Percentiles rank a stretch among this genome's conserved stretches.
Evolutionary conservation across 2,888 invertebrate species (phyloP).

Genomic region (Hirtodrosophila duncani): DNA sequence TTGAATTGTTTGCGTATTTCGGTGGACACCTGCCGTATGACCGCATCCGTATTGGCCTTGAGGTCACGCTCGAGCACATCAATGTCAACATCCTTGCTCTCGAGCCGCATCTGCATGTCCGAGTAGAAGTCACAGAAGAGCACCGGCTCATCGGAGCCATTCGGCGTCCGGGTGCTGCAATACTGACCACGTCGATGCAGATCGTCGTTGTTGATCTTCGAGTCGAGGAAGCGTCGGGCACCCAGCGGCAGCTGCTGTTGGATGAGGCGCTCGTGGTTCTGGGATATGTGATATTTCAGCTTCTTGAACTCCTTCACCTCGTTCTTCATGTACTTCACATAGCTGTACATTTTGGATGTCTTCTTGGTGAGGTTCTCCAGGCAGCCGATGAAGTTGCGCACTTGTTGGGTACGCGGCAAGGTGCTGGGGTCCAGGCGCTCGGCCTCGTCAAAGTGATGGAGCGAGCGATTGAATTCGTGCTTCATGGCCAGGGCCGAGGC

Average conservation of each 20-base stretch:
- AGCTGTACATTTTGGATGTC: slow-evolving; percentile 75
- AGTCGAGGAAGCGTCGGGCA: slow-evolving; percentile 69
- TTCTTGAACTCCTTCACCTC: slow-evolving; percentile 74
- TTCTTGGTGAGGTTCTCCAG: slow-evolving; percentile 74
- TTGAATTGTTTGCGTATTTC: slow-evolving; percentile 74
- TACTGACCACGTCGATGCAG: slow-evolving; percentile 76
- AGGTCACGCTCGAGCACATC: slow-evolving; percentile 76
- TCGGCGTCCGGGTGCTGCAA: slow-evolving; percentile 75
- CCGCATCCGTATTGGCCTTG: slow-evolving; percentile 72
- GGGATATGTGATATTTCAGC: slow-evolving; percentile 71
- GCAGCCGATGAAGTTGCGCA: slow-evolving; percentile 74
- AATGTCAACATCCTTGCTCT: slow-evolving; percentile 76
- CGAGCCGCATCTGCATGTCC: slow-evolving; percentile 77
- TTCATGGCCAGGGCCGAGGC: slow-evolving; percentile 74
- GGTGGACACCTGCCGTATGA: slow-evolving; percentile 71
- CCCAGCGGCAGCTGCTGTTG: slow-evolving; percentile 76
- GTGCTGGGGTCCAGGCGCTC: slow-evolving; percentile 73
- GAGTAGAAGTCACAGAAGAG: slow-evolving; percentile 78
- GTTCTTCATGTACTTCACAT: slow-evolving; percentile 76
- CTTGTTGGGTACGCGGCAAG: slow-evolving; percentile 67
- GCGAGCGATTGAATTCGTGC: slow-evolving; percentile 75
- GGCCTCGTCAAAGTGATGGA: slow-evolving; percentile 72
- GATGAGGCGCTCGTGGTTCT: slow-evolving; percentile 73
- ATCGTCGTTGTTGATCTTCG: slow-evolving; percentile 68
- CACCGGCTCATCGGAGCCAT: slow-evolving; percentile 74